These are phyloP conservation scores for Musca vetustissima DNA, from an alignment of 1,140 invertebrate genomes.

Conservation along the genomic window DNA sequence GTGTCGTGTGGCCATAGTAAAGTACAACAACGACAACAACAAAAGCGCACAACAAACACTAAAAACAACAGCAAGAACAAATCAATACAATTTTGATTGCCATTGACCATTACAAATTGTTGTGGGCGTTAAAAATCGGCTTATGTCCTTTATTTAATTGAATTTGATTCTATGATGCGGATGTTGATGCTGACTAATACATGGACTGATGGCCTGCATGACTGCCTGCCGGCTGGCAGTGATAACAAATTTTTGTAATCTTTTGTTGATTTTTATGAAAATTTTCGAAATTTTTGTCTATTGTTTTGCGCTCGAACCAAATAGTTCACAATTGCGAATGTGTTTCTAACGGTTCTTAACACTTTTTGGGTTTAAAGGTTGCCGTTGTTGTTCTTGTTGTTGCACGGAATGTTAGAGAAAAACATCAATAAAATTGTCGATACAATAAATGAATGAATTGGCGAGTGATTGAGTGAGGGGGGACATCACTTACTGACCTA, in stretches of 20 bases:
- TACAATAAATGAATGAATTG: too few relatives aligned
- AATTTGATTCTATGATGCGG: slow-evolving; percentile 13
- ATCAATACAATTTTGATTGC: slow-evolving; percentile 22
- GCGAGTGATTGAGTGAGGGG: too few relatives aligned
- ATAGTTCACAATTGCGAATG: not conserved
- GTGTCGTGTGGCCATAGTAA: too few relatives aligned
- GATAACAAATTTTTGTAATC: not conserved
- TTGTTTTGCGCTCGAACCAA: slow-evolving; percentile 1
- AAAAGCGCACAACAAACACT: not conserved
- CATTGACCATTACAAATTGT: slow-evolving; percentile 50
- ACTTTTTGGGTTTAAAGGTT: not conserved
- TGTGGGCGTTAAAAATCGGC: slow-evolving; percentile 54
- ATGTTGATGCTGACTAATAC: slow-evolving; percentile 1
- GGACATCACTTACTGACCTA: not conserved
- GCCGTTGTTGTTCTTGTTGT: too few relatives aligned
- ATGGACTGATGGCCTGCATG: too few relatives aligned
- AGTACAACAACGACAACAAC: too few relatives aligned
- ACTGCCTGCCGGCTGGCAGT: too few relatives aligned
- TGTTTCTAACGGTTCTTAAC: not conserved
- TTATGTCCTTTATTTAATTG: slow-evolving; percentile 34
- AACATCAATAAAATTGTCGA: slow-evolving; percentile 19
- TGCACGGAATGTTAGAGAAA: too few relatives aligned
- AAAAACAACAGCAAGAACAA: not conserved
- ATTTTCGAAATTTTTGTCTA: slow-evolving; percentile 12
- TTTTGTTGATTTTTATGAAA: slow-evolving; percentile 2